phyloP scores from a whole-genome alignment of 2,797 vertebrate genomes.

The Lophius americanus region DNA sequence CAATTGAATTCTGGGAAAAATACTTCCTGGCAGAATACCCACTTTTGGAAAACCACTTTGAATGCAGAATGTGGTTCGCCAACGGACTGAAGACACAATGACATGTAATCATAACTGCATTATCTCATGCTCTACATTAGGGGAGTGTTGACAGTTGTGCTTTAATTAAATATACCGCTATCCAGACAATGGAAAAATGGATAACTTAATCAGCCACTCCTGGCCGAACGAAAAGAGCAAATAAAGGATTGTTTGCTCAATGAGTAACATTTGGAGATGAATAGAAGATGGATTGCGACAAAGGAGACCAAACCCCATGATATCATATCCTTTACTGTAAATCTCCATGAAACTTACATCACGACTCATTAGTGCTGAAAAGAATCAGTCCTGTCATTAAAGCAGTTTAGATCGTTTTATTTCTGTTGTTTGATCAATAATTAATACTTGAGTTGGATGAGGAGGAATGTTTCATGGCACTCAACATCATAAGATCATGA shows the following conservation, averaged over 20 bases:
- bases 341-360: constrained; percentile 56
- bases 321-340: constrained; percentile 74
- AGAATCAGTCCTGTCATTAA: constrained; percentile 55
- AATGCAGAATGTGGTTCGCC: constrained; percentile 41
- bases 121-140: constrained; percentile 60
- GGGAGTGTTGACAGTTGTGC: constrained; percentile 69
- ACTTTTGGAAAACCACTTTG: constrained; percentile 40
- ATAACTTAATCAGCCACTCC: constrained; percentile 74
- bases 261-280: constrained; percentile 78
- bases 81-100: constrained; percentile 38
- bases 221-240: constrained; percentile 72
- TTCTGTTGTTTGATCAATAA: constrained; percentile 43
- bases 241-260: constrained; percentile 78
- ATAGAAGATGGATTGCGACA: constrained; percentile 66
- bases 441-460: constrained; percentile 24
- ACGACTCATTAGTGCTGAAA: constrained; percentile 61
- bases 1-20: constrained; percentile 58
- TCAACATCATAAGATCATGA: constrained; percentile 10
- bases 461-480: constrained; percentile 31
- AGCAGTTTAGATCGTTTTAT: constrained; percentile 44
- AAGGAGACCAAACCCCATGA: constrained; percentile 77
- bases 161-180: constrained; percentile 71
- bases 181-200: constrained; percentile 78
- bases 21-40: constrained; percentile 51
- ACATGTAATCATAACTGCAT: constrained; percentile 51